Conservation (phyloP, 2,113 vertebrate species). For the Trematomus loennbergii region DNA sequence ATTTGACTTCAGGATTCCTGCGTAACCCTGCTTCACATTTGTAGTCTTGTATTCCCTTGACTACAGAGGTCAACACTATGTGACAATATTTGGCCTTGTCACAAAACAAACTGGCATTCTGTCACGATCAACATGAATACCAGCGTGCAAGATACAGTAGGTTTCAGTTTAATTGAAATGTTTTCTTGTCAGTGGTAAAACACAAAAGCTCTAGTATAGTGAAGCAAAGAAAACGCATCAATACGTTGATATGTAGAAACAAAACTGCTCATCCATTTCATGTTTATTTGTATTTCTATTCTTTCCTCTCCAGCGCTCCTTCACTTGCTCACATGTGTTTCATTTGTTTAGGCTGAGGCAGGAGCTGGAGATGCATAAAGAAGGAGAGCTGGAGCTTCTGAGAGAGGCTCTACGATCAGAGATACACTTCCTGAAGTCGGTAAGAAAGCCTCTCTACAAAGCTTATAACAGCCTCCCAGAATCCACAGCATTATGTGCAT, state of each 20-base stretch:
- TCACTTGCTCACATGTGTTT: not conserved
- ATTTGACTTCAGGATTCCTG: too few relatives aligned
- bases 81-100: too few relatives aligned
- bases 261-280: not conserved
- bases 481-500: not conserved
- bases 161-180: too few relatives aligned
- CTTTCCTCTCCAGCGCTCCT: not conserved
- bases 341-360: slow-evolving; percentile 86
- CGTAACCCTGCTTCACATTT: too few relatives aligned
- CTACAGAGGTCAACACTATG: too few relatives aligned
- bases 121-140: too few relatives aligned
- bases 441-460: slow-evolving; percentile 64
- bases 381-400: slow-evolving; percentile 83
- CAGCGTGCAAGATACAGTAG: too few relatives aligned
- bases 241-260: not conserved
- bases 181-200: too few relatives aligned
- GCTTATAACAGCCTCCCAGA: not conserved
- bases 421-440: slow-evolving; percentile 86
- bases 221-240: not conserved
- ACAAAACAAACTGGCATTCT: too few relatives aligned
- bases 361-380: slow-evolving; percentile 87
- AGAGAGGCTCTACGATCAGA: slow-evolving; percentile 85
- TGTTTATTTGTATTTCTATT: not conserved
- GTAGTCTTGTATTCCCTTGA: too few relatives aligned
- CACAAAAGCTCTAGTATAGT: not conserved